Percentiles rank a stretch among this genome's conserved stretches.
Conservation (phyloP, 2,797 vertebrate species). For the Mionectes olivaceus region DNA sequence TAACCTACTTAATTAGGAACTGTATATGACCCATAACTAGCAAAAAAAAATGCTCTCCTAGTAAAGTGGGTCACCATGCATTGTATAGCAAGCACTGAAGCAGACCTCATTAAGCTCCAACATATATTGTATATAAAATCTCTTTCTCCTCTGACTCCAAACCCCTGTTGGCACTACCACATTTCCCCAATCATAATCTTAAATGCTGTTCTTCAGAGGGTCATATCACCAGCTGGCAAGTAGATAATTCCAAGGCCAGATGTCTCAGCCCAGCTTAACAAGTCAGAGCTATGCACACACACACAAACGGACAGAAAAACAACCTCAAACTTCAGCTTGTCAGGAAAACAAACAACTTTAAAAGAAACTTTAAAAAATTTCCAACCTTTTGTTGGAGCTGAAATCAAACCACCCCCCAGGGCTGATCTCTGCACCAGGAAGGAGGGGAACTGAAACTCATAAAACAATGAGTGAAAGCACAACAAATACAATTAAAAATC, state of each 20-base stretch:
- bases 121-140: not conserved
- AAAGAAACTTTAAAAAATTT: not conserved
- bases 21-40: conserved; percentile 52
- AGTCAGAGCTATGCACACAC: not conserved
- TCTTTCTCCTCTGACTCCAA: not conserved
- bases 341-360: not conserved
- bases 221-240: not conserved
- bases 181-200: not conserved
- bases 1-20: conserved; percentile 62
- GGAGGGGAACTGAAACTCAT: conserved; percentile 73
- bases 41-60: not conserved
- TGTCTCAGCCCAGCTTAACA: not conserved
- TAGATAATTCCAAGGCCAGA: not conserved
- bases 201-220: not conserved
- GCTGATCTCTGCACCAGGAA: conserved; percentile 58
- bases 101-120: conserved; percentile 52
- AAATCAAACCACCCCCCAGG: conserved; percentile 67
- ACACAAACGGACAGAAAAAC: not conserved
- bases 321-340: conserved; percentile 4
- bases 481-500: conserved; percentile 81
- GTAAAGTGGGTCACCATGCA: conserved; percentile 51
- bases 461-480: conserved; percentile 71
- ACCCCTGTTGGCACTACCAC: not conserved
- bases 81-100: not conserved
- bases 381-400: conserved; percentile 58